Evolutionary conservation across 1,140 invertebrate genomes (phyloP).

Genomic region (Protaetia brevitarsis): DNA sequence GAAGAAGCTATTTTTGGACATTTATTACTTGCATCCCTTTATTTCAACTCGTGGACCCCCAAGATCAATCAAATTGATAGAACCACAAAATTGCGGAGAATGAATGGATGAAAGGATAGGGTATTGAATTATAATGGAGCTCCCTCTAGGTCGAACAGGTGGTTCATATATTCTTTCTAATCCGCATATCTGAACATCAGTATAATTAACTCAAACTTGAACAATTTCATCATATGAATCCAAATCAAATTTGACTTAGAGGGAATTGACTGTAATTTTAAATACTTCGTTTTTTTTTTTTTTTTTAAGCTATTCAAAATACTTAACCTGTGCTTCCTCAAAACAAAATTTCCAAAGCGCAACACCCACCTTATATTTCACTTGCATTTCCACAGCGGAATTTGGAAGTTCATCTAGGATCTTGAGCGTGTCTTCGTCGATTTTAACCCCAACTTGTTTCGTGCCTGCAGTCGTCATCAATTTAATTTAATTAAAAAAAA

Average conservation of each 20-base stretch:
- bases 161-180: not conserved
- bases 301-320: too few species aligned
- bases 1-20: too few species aligned
- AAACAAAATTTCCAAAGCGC: not conserved
- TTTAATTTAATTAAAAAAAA: not conserved
- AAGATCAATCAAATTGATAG: too few species aligned
- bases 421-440: constrained; percentile 75
- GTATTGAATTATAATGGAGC: too few species aligned
- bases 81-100: too few species aligned
- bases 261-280: constrained; percentile 12
- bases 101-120: too few species aligned
- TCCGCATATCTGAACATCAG: not conserved
- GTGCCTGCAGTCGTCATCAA: constrained; percentile 49
- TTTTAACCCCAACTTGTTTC: constrained; percentile 64
- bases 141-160: not conserved
- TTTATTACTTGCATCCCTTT: too few species aligned
- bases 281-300: too few species aligned
- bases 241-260: not conserved
- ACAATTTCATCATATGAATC: too few species aligned
- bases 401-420: constrained; percentile 84
- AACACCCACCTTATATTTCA: constrained; percentile 91
- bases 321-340: too few species aligned
- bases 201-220: too few species aligned
- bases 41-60: too few species aligned
- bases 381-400: constrained; percentile 92